These are phyloP conservation scores for Sebastes itinus DNA, from an alignment of 2,797 vertebrate species.

Conservation along the genomic window DNA sequence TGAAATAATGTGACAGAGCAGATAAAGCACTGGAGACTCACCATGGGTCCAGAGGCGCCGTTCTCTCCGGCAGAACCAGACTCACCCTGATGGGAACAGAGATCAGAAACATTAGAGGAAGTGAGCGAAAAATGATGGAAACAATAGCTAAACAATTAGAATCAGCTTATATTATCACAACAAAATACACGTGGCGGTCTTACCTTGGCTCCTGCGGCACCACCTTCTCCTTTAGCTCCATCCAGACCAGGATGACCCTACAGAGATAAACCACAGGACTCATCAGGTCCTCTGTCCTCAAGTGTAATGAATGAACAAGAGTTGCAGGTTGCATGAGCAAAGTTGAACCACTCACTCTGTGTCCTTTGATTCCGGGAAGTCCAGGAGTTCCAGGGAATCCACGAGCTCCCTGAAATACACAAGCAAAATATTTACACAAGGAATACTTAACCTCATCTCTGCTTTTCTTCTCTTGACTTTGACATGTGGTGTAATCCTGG, in stretches of 20 bases:
- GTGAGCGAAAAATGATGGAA: neutral
- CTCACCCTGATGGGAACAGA: slow-evolving; percentile 86
- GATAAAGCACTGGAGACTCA: slow-evolving; percentile 72
- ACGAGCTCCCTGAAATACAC: slow-evolving; percentile 88
- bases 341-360: slow-evolving; percentile 87
- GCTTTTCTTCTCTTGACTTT: neutral
- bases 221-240: slow-evolving; percentile 92
- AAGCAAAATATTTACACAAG: neutral
- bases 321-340: no score
- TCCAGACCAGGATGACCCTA: slow-evolving; percentile 95
- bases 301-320: neutral
- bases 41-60: slow-evolving; percentile 93
- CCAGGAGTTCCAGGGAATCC: slow-evolving; percentile 98
- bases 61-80: slow-evolving; percentile 90
- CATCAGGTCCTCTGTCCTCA: slow-evolving; percentile 28
- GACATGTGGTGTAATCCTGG: neutral
- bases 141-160: neutral
- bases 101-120: neutral
- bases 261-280: slow-evolving; percentile 21
- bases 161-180: neutral
- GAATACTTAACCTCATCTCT: neutral
- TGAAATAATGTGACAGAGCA: neutral
- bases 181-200: neutral
- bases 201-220: slow-evolving; percentile 93
- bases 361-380: slow-evolving; percentile 97